phyloP scores from a whole-genome alignment of 2,888 invertebrate genomes.

The Apamea epomidion region DNA sequence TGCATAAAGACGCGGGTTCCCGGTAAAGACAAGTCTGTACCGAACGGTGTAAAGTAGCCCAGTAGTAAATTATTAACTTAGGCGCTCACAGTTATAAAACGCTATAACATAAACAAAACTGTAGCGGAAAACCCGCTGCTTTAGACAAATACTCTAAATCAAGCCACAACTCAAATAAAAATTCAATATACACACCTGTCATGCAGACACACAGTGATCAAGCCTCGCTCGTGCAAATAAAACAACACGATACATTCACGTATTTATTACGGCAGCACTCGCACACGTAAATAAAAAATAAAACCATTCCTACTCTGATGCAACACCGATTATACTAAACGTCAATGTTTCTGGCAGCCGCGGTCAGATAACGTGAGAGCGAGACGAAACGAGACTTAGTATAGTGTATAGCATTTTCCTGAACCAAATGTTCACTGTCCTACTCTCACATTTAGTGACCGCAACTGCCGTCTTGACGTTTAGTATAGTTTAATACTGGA shows the following conservation, averaged over 20 bases:
- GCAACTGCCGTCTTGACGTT: neutral
- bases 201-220: constrained; percentile 52
- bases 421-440: neutral
- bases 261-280: constrained; percentile 61
- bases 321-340: constrained; percentile 35
- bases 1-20: neutral
- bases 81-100: too few species aligned
- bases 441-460: neutral
- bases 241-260: constrained; percentile 64
- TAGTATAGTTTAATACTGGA: constrained; percentile 24
- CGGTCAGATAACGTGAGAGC: neutral
- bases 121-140: neutral
- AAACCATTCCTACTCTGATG: constrained; percentile 30
- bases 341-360: neutral
- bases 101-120: too few species aligned
- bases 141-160: neutral
- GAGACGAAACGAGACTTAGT: neutral
- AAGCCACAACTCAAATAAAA: constrained; percentile 40
- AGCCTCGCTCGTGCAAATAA: constrained; percentile 54
- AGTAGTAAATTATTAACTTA: neutral
- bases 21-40: neutral
- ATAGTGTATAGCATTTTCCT: neutral
- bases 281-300: constrained; percentile 53
- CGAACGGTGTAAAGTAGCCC: neutral
- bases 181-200: constrained; percentile 52